phyloP scores from a whole-genome alignment of 2,797 vertebrate genomes.

The Pangasius mekongensis region DNA sequence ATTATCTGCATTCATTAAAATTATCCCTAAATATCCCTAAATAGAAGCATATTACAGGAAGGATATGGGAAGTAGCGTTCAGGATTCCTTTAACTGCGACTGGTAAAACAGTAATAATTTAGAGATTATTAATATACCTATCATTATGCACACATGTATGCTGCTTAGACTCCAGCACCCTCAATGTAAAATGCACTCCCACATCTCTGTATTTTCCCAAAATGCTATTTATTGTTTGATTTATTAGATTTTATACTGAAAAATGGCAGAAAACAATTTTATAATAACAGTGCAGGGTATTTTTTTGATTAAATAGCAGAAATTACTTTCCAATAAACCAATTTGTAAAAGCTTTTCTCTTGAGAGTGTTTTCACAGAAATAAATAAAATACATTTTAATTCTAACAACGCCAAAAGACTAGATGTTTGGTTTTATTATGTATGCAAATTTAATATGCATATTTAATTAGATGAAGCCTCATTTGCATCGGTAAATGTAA shows the following conservation, averaged over 20 bases:
- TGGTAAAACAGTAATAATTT: too few relatives aligned
- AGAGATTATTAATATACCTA: background rate
- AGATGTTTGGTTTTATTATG: background rate
- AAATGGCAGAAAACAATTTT: background rate
- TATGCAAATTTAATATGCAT: background rate
- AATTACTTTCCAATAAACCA: background rate
- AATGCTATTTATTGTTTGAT: background rate
- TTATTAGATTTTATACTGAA: background rate
- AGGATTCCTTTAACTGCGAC: background rate
- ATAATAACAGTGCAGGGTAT: background rate
- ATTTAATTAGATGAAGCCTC: background rate
- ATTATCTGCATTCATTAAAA: background rate
- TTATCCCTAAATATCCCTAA: background rate
- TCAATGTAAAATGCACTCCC: background rate
- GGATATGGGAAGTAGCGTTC: background rate
- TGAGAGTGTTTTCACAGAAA: background rate
- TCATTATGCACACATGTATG: background rate
- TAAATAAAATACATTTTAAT: background rate
- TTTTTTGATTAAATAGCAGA: background rate
- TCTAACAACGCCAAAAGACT: background rate
- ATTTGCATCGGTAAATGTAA: background rate
- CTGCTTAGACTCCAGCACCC: background rate
- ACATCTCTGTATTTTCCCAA: background rate
- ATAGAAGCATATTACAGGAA: too few relatives aligned
- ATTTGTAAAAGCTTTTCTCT: conserved; percentile 3